phyloP scores from a whole-genome alignment of 2,888 invertebrate species.

The Synergus gifuensis region DNA sequence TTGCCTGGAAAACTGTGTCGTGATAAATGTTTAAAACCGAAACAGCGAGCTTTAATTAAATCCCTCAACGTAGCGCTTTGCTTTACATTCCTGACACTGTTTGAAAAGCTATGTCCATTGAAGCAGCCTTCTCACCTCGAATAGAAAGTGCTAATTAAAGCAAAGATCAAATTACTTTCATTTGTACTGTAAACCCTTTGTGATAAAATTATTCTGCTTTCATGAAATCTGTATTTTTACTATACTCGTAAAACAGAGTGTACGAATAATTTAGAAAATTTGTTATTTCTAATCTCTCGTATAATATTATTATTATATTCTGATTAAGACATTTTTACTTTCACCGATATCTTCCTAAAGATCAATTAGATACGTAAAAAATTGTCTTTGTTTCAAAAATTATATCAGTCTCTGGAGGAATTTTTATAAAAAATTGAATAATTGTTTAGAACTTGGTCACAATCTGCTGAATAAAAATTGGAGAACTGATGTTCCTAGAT shows the following conservation, averaged over 20 bases:
- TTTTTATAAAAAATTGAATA: no score
- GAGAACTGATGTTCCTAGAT: no score
- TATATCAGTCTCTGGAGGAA: no score
- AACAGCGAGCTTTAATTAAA: constrained; percentile 23
- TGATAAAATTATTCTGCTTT: neutral
- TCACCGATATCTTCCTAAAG: no score
- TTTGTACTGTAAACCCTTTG: neutral
- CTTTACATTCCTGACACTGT: neutral
- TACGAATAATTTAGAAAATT: no score
- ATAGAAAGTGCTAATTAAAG: neutral
- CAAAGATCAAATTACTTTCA: neutral
- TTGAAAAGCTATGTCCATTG: neutral
- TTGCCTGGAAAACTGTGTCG: constrained; percentile 14
- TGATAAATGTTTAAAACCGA: constrained; percentile 5
- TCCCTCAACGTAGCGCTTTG: neutral
- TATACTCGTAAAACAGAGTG: neutral
- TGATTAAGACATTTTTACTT: no score
- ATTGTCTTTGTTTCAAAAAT: no score
- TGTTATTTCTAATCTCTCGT: no score
- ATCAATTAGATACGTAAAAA: no score
- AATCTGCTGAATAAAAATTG: no score
- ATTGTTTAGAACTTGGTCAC: no score
- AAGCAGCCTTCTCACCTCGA: neutral
- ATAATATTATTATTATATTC: no score
- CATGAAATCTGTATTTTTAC: neutral